These are phyloP conservation scores for Oreochromis tanganicae DNA, from an alignment of 2,113 vertebrate genomes.

Conservation along the genomic window DNA sequence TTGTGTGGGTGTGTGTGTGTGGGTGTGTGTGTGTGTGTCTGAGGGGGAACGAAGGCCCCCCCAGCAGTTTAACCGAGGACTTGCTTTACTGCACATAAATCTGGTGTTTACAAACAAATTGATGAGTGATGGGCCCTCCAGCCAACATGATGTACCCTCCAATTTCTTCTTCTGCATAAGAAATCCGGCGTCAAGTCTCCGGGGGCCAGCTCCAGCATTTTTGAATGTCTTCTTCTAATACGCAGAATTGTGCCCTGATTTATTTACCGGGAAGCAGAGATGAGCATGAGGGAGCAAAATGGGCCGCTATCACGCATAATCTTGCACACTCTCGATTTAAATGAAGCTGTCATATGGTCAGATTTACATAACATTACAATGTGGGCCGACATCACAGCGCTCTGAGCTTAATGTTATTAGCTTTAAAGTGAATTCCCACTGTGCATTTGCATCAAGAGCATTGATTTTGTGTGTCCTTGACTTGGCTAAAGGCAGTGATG, in stretches of 20 bases:
- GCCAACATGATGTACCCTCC: constrained; percentile 61
- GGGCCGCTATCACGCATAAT: constrained; percentile 63
- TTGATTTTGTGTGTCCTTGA: constrained; percentile 65
- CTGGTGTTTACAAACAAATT: constrained; percentile 77
- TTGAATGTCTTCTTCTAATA: constrained; percentile 60
- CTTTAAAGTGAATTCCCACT: constrained; percentile 67
- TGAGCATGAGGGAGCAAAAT: constrained; percentile 44
- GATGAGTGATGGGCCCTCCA: constrained; percentile 70
- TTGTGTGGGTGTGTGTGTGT: background rate
- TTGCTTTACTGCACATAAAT: constrained; percentile 71
- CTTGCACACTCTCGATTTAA: constrained; percentile 52
- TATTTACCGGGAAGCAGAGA: constrained; percentile 60
- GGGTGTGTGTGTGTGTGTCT: background rate
- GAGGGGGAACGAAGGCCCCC: constrained; percentile 13
- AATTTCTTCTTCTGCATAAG: constrained; percentile 50
- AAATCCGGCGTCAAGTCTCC: constrained; percentile 50
- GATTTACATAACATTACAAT: constrained; percentile 75
- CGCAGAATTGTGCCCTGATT: constrained; percentile 59
- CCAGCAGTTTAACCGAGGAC: constrained; percentile 44
- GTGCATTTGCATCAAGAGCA: constrained; percentile 60
- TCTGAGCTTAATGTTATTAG: constrained; percentile 65
- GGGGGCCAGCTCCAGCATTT: constrained; percentile 54
- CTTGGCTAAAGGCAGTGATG: constrained; percentile 62
- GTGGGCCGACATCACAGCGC: constrained; percentile 48
- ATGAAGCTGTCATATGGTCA: constrained; percentile 68